phyloP scores from a whole-genome alignment of 1,140 invertebrate genomes.

The Chrysomallon squamiferum region DNA sequence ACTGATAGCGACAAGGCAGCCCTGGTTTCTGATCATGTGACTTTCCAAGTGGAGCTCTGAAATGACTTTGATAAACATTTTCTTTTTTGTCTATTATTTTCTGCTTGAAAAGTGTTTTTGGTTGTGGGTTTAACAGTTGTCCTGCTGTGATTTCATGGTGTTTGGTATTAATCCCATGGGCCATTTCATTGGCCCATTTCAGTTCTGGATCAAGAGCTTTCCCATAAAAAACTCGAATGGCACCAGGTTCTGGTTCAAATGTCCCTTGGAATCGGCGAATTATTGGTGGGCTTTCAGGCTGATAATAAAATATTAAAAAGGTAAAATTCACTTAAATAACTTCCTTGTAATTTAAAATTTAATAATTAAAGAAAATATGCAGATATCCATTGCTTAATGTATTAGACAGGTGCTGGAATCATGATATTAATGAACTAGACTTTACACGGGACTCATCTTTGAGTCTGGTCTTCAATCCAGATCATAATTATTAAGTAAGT shows the following conservation, averaged over 20 bases:
- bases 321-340: background rate
- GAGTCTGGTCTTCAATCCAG: no score
- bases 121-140: conserved; percentile 56
- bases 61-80: conserved; percentile 48
- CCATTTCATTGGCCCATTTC: conserved; percentile 56
- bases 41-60: conserved; percentile 53
- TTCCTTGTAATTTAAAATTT: background rate
- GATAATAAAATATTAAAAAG: conserved; percentile 10
- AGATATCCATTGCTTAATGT: no score
- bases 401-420: no score
- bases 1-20: conserved; percentile 50
- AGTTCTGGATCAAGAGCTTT: conserved; percentile 58
- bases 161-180: conserved; percentile 56
- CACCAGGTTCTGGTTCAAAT: conserved; percentile 53
- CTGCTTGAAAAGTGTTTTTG: conserved; percentile 56
- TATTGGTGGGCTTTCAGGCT: conserved; percentile 56
- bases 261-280: conserved; percentile 55
- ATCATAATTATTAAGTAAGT: no score
- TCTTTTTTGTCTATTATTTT: conserved; percentile 53
- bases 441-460: no score
- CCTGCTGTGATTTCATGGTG: conserved; percentile 36
- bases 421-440: no score
- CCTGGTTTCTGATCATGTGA: conserved; percentile 48
- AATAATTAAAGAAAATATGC: background rate
- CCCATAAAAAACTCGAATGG: conserved; percentile 58